Conservation (phyloP, 37 sponge, comb jelly and placozoan genomes). For the Ephydatia muelleri region DNA sequence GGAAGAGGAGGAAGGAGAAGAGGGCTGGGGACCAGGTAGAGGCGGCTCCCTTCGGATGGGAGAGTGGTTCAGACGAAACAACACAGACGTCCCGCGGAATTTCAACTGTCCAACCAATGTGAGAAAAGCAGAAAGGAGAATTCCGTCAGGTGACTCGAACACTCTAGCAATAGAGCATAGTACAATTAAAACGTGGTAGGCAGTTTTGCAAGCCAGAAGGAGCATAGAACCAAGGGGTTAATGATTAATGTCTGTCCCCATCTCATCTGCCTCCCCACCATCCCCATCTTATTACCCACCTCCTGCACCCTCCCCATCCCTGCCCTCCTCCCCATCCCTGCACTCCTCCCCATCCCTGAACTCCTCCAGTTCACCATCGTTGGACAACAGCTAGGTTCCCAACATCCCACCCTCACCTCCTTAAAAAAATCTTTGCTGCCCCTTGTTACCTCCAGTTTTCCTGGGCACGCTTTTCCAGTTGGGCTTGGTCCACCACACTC, state of each 20-base stretch:
- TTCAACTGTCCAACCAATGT: slow-evolving; percentile 86
- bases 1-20: background rate
- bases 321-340: too few species aligned
- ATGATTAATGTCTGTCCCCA: background rate
- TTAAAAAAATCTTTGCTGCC: background rate
- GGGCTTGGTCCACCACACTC: background rate
- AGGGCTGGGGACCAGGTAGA: background rate
- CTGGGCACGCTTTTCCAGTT: slow-evolving; percentile 12
- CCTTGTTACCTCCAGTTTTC: slow-evolving; percentile 59
- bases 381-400: too few species aligned
- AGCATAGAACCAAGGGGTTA: background rate
- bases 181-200: too few species aligned
- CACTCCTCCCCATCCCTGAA: too few species aligned
- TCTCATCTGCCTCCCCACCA: background rate
- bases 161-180: too few species aligned
- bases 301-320: too few species aligned
- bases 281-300: background rate
- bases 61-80: slow-evolving; percentile 76
- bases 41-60: slow-evolving; percentile 41
- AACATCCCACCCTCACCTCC: background rate
- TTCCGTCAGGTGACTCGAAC: slow-evolving; percentile 32
- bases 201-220: too few species aligned
- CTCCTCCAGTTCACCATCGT: too few species aligned
- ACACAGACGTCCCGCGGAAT: slow-evolving; percentile 90
- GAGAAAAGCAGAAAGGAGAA: slow-evolving; percentile 71